A percentile compares a stretch with the other conserved stretches of the same genome.
These are phyloP conservation scores for Bujurquina vittata DNA, from an alignment of 2,113 vertebrate genomes.

Conservation along the genomic window DNA sequence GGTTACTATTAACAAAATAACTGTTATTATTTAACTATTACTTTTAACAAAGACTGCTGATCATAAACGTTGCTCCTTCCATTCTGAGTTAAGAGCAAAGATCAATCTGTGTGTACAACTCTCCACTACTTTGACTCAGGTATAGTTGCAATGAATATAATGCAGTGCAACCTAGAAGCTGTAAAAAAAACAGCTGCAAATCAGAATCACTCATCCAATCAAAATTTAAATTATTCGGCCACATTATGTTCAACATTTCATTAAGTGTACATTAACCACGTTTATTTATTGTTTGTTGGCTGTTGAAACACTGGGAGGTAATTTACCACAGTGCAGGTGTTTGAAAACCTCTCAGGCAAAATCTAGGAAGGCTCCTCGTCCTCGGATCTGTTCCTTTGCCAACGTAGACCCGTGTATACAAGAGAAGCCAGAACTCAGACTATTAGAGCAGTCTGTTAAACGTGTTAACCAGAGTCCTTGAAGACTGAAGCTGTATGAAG, in stretches of 20 bases:
- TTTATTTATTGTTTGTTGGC: too few relatives aligned
- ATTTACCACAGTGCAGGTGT: not conserved
- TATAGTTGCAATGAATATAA: not conserved
- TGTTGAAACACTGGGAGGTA: not conserved
- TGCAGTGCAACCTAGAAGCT: too few relatives aligned
- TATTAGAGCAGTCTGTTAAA: not conserved
- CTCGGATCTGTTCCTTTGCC: not conserved
- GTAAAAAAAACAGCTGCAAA: too few relatives aligned
- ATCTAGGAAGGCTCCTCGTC: not conserved
- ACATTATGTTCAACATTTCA: too few relatives aligned
- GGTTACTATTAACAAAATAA: not conserved
- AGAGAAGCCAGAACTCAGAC: accelerated
- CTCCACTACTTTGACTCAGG: not conserved
- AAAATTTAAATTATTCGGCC: too few relatives aligned
- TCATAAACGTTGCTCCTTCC: not conserved
- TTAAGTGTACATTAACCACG: too few relatives aligned
- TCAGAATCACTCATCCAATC: too few relatives aligned
- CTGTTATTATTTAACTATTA: too few relatives aligned
- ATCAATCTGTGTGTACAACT: not conserved
- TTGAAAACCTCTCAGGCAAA: not conserved
- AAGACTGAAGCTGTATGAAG: not conserved
- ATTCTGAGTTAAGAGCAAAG: not conserved
- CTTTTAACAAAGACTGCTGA: not conserved
- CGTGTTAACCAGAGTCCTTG: not conserved
- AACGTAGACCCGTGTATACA: not conserved